A percentile compares a stretch with the other conserved stretches of the same genome.
These are phyloP conservation scores for Spatulosminthurus flaviceps DNA, from an alignment of 2,888 invertebrate genomes.

Conservation along the genomic window DNA sequence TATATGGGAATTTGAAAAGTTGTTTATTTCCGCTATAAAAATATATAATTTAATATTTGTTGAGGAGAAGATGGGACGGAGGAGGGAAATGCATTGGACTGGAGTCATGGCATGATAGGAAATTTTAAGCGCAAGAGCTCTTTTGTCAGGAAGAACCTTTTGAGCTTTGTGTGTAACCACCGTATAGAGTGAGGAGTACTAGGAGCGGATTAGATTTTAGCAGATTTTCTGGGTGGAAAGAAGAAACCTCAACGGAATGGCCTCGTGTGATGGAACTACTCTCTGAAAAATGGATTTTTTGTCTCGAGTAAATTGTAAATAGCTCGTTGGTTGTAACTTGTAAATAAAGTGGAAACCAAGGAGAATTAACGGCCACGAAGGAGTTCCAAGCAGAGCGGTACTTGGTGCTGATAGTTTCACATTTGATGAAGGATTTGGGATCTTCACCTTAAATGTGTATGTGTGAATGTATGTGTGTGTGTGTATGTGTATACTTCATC, in stretches of 20 bases:
- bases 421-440: not conserved
- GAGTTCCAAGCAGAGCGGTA: not conserved
- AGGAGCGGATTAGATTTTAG: too few relatives aligned
- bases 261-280: not conserved
- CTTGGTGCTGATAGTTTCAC: not conserved
- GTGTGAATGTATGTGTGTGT: too few relatives aligned
- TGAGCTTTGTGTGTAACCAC: too few relatives aligned
- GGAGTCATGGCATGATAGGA: too few relatives aligned
- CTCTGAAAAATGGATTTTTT: not conserved
- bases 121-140: too few relatives aligned
- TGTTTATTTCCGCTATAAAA: not conserved
- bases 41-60: not conserved
- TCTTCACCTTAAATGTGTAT: not conserved
- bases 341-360: not conserved
- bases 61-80: too few relatives aligned
- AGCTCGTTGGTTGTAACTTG: not conserved
- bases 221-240: not conserved
- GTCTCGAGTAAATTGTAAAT: not conserved
- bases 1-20: too few relatives aligned
- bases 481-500: not conserved
- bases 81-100: too few relatives aligned
- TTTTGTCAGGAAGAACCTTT: too few relatives aligned
- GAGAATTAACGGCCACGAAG: not conserved
- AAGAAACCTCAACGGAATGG: not conserved
- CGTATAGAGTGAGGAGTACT: too few relatives aligned